A percentile compares a stretch with the other conserved stretches of the same genome.
Evolutionary conservation across 2,797 vertebrate genomes (phyloP).

Genomic region (Coccyzus lansbergi): DNA sequence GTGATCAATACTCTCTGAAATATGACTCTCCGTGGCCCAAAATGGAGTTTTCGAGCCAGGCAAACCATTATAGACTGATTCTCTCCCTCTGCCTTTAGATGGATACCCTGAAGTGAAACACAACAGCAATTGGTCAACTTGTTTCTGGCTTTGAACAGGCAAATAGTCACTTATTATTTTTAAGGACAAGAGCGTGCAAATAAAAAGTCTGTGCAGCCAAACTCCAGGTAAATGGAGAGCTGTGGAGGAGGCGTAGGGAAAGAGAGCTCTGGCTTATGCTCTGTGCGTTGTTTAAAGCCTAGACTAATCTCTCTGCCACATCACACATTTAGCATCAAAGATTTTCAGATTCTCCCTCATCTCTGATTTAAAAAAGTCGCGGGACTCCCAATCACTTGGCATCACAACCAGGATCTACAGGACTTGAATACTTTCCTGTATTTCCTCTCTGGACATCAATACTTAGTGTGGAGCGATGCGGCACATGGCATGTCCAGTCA

Average conservation of each 20-base stretch:
- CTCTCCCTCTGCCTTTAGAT: conserved; percentile 72
- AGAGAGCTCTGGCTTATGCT: neutral
- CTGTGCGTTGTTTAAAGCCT: neutral
- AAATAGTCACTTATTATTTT: conserved; percentile 77
- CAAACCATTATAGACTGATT: conserved; percentile 88
- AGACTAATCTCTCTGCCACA: neutral
- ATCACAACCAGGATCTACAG: fast-evolving
- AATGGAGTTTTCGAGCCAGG: conserved; percentile 90
- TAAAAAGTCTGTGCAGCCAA: conserved; percentile 65
- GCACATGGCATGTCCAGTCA: fast-evolving
- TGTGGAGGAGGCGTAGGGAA: neutral
- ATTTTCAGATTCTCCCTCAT: neutral
- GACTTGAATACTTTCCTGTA: neutral
- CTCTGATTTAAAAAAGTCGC: neutral
- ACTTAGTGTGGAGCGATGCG: fast-evolving
- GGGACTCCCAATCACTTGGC: neutral
- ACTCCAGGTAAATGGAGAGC: conserved; percentile 19
- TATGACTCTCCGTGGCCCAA: conserved; percentile 90
- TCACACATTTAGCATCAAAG: neutral
- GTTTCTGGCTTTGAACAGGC: conserved; percentile 75
- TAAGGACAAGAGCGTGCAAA: conserved; percentile 72
- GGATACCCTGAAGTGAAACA: conserved; percentile 78
- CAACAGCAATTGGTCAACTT: conserved; percentile 76
- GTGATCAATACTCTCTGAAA: conserved; percentile 93
- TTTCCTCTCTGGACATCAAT: neutral